Conservation (phyloP, 2,888 invertebrate species). For the Spatulosminthurus flaviceps region DNA sequence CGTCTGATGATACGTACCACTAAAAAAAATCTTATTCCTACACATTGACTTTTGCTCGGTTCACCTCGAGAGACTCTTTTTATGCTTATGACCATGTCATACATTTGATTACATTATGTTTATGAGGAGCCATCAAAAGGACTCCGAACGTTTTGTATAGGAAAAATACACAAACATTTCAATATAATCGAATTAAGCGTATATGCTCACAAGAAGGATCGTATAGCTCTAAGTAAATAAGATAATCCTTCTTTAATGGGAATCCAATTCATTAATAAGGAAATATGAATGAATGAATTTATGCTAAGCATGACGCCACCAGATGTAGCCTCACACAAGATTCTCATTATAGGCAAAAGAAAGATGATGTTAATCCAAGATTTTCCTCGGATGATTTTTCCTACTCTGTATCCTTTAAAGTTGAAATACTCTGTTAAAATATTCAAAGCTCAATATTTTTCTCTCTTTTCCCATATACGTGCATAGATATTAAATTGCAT, state of each 20-base stretch:
- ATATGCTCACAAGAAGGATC: too few relatives aligned
- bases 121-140: not conserved
- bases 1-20: too few relatives aligned
- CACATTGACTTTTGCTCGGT: not conserved
- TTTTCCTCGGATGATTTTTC: too few relatives aligned
- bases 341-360: too few relatives aligned
- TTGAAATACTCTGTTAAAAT: not conserved
- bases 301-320: too few relatives aligned
- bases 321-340: not conserved
- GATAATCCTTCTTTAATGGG: not conserved
- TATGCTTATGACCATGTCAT: conserved; percentile 14
- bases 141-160: not conserved
- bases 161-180: too few relatives aligned
- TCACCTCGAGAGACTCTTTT: not conserved
- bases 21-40: not conserved
- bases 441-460: not conserved
- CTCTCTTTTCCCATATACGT: not conserved
- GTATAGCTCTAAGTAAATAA: too few relatives aligned
- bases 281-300: conserved; percentile 18
- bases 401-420: not conserved
- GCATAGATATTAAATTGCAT: not conserved
- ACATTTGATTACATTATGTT: conserved; percentile 4
- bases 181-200: too few relatives aligned
- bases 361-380: too few relatives aligned
- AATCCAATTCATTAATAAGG: not conserved